A percentile compares a stretch with the other conserved stretches of the same genome.
Conservation (phyloP, 1,140 invertebrate genomes). For the Piezodorus guildinii region DNA sequence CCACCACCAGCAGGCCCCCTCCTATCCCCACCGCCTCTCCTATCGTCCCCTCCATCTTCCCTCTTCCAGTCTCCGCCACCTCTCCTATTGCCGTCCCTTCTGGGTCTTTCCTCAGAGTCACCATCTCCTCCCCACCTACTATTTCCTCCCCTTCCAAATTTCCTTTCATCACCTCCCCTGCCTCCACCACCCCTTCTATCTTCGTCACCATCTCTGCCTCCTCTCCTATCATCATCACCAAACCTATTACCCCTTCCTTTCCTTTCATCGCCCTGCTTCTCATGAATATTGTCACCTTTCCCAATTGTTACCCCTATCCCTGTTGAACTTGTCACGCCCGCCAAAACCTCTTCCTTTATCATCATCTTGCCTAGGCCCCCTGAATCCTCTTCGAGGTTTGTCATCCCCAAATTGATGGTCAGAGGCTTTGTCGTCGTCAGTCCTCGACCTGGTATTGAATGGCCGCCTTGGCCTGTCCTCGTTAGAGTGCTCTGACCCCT, state of each 20-base stretch:
- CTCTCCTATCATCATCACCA: neutral
- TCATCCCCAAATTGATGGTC: too few species aligned
- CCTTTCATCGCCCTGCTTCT: neutral
- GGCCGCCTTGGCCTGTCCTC: too few species aligned
- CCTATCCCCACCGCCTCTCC: slow-evolving; percentile 19
- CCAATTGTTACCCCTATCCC: neutral
- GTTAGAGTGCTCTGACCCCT: too few species aligned
- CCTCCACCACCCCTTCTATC: neutral
- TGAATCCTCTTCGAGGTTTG: too few species aligned
- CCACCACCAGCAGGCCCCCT: slow-evolving; percentile 12
- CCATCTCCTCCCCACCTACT: neutral
- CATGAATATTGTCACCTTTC: slow-evolving; percentile 1
- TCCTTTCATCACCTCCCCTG: neutral
- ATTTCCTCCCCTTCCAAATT: neutral
- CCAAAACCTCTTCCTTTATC: slow-evolving; percentile 1
- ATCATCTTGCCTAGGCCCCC: neutral
- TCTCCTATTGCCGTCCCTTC: slow-evolving; percentile 25
- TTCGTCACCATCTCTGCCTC: neutral
- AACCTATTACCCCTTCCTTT: neutral
- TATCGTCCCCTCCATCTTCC: slow-evolving; percentile 19
- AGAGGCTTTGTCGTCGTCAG: too few species aligned
- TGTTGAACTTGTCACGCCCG: neutral
- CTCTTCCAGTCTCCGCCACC: slow-evolving; percentile 11
- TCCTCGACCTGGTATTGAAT: too few species aligned
- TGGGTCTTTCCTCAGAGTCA: slow-evolving; percentile 15